Percentiles rank a stretch among this genome's conserved stretches.
Conservation (phyloP, 2,797 vertebrate species). For the Poliocrania exsul region DNA sequence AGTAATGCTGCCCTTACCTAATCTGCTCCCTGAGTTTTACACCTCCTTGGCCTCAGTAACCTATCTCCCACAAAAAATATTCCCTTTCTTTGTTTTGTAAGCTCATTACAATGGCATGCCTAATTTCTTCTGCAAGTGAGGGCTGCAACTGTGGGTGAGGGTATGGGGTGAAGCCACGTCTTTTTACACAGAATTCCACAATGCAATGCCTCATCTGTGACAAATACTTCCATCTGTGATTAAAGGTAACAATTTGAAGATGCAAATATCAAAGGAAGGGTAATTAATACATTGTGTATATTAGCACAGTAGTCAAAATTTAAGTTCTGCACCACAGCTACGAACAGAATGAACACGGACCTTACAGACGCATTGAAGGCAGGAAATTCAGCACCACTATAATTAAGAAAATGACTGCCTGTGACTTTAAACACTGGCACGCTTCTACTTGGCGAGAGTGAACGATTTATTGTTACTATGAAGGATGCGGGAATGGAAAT, state of each 20-base stretch:
- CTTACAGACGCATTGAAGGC: conserved; percentile 65
- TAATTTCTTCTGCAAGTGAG: conserved; percentile 50
- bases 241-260: not conserved
- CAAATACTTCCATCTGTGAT: not conserved
- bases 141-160: not conserved
- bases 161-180: not conserved
- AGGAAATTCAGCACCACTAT: conserved; percentile 53
- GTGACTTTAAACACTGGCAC: conserved; percentile 57
- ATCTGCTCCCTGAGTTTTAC: conserved; percentile 57
- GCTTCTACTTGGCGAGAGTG: conserved; percentile 42
- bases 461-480: conserved; percentile 67
- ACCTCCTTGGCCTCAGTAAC: not conserved
- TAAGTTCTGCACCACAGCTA: conserved; percentile 72
- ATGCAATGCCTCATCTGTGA: not conserved
- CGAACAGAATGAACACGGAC: conserved; percentile 58
- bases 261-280: not conserved
- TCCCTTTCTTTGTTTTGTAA: conserved; percentile 45
- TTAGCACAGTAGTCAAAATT: conserved; percentile 9
- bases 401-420: conserved; percentile 58
- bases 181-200: conserved; percentile 41
- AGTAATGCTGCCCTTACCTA: conserved; percentile 28
- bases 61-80: not conserved
- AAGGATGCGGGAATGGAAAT: conserved; percentile 49
- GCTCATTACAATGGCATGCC: not conserved
- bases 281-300: not conserved